A percentile compares a stretch with the other conserved stretches of the same genome.
These are phyloP conservation scores for Portevinia maculata DNA, from an alignment of 2,888 invertebrate genomes.

Conservation along the genomic window DNA sequence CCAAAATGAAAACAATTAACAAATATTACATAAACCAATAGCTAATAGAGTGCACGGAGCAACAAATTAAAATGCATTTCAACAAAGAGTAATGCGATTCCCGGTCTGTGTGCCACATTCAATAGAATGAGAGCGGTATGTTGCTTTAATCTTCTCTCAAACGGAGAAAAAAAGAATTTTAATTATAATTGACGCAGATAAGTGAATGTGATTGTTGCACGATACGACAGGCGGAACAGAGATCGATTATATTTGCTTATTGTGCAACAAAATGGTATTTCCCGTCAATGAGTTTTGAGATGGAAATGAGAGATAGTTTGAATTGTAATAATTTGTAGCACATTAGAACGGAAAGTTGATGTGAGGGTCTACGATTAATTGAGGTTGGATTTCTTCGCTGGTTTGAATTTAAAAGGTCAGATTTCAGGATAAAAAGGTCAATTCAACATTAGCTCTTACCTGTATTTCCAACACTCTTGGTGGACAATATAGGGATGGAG, in stretches of 20 bases:
- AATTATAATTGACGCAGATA: conserved; percentile 5
- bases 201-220: not conserved
- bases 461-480: too few species aligned
- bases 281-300: too few species aligned
- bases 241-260: conserved; percentile 25
- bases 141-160: conserved; percentile 15
- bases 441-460: too few species aligned
- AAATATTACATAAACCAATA: not conserved
- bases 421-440: too few species aligned
- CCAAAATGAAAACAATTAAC: not conserved
- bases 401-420: too few species aligned
- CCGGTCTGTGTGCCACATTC: not conserved
- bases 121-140: conserved; percentile 1
- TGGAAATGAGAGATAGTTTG: too few species aligned
- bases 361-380: too few species aligned
- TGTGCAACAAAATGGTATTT: not conserved
- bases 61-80: conserved; percentile 6
- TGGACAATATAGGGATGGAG: too few species aligned
- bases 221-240: not conserved
- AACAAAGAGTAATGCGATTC: not conserved
- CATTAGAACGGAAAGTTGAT: too few species aligned
- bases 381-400: too few species aligned
- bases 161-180: not conserved
- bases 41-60: not conserved
- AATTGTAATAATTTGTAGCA: too few species aligned